Conservation (phyloP, 2,113 vertebrate genomes). For the Eurypyga helias region DNA sequence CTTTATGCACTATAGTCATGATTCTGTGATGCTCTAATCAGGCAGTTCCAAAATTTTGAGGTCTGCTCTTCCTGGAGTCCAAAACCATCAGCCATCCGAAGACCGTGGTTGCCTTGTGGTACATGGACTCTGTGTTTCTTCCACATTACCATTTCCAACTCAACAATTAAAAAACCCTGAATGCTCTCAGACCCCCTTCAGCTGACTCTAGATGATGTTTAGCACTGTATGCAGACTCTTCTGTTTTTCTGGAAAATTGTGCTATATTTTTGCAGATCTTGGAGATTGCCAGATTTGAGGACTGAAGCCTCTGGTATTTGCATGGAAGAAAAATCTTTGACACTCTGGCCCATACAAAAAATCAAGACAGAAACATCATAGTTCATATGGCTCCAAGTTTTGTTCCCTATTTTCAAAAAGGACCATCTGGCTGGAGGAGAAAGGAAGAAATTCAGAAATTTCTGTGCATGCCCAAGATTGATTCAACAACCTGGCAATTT, state of each 20-base stretch:
- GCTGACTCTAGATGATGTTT: neutral
- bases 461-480: neutral
- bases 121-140: neutral
- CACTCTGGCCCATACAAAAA: neutral
- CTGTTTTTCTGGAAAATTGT: neutral
- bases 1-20: neutral
- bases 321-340: neutral
- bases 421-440: neutral
- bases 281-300: neutral
- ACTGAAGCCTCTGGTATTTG: neutral
- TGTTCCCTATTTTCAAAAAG: neutral
- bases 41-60: neutral
- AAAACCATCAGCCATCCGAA: neutral
- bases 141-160: neutral
- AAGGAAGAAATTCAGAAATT: neutral
- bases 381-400: neutral
- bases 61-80: neutral
- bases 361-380: neutral
- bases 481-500: neutral
- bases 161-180: neutral
- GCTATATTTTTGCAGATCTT: neutral
- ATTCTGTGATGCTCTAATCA: neutral
- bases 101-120: neutral
- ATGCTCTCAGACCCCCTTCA: neutral
- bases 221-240: accelerated